Conservation (phyloP, 53 echinoderm and acorn worm species). For the Patiria pectinifera region DNA sequence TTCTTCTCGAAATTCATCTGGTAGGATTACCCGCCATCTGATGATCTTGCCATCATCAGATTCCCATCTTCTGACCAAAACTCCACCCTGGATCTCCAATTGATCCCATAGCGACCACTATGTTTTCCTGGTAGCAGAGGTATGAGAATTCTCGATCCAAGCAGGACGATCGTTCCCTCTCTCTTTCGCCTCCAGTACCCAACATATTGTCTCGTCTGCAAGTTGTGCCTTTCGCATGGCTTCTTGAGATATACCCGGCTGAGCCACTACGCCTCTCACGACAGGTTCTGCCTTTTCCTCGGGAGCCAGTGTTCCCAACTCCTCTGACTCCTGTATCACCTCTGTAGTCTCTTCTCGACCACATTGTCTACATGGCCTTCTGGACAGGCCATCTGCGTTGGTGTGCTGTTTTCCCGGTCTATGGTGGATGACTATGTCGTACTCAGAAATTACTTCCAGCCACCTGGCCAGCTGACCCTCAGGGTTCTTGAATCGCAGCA, state of each 20-base stretch:
- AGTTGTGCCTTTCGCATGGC: not conserved
- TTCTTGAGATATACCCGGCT: not conserved
- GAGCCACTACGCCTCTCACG: too few species aligned
- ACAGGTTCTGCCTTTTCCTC: too few species aligned
- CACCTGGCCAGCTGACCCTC: conserved; percentile 40
- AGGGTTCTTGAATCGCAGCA: conserved; percentile 35
- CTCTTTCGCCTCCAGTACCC: not conserved
- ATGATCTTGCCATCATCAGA: not conserved
- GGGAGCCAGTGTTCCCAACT: too few species aligned
- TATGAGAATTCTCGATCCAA: conserved; percentile 2
- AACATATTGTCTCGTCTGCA: not conserved
- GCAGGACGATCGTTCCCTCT: conserved; percentile 26
- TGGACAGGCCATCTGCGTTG: conserved; percentile 43
- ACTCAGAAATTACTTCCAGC: conserved; percentile 35
- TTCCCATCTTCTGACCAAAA: conserved; percentile 37
- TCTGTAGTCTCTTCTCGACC: not conserved
- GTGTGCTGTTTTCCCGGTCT: conserved; percentile 22
- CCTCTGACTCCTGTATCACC: conserved; percentile 25
- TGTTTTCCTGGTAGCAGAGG: conserved; percentile 10
- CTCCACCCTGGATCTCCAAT: not conserved
- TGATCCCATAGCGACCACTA: too few species aligned
- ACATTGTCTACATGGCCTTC: conserved; percentile 9
- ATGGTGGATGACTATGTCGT: not conserved
- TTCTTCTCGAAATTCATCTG: not conserved
- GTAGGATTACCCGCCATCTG: conserved; percentile 45